Percentiles rank a stretch among this genome's conserved stretches.
Conservation (phyloP, 2,113 vertebrate species). For the Camelus dromedarius region DNA sequence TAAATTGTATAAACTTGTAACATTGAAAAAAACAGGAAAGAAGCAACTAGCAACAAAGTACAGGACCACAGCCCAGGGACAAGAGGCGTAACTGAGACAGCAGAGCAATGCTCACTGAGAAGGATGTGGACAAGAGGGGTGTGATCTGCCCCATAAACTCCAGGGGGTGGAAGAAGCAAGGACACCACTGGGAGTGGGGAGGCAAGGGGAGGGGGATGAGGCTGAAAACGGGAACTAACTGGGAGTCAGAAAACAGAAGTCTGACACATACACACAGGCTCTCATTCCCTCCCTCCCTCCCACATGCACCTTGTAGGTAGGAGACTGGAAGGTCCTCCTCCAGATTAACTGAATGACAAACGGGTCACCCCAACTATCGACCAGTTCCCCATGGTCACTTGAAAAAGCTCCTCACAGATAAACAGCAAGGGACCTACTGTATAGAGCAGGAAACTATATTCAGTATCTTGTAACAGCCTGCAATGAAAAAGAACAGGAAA, state of each 20-base stretch:
- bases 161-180: background rate
- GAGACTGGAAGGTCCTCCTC: background rate
- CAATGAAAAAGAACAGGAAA: too few species aligned
- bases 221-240: background rate
- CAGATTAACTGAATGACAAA: background rate
- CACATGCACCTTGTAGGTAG: background rate
- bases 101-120: background rate
- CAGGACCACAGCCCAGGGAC: background rate
- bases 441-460: too few species aligned
- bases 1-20: background rate
- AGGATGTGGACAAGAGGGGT: background rate
- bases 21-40: background rate
- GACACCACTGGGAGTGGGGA: background rate
- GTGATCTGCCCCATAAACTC: background rate
- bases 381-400: background rate
- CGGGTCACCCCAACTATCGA: background rate
- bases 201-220: background rate
- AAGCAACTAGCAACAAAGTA: background rate
- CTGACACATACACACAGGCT: background rate
- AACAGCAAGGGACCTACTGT: too few species aligned
- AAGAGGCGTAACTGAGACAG: background rate
- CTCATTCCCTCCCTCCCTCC: background rate
- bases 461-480: too few species aligned
- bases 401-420: background rate
- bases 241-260: background rate